Evolutionary conservation across 1,140 invertebrate genomes (phyloP).

Genomic region (Drosophila rufa): DNA sequence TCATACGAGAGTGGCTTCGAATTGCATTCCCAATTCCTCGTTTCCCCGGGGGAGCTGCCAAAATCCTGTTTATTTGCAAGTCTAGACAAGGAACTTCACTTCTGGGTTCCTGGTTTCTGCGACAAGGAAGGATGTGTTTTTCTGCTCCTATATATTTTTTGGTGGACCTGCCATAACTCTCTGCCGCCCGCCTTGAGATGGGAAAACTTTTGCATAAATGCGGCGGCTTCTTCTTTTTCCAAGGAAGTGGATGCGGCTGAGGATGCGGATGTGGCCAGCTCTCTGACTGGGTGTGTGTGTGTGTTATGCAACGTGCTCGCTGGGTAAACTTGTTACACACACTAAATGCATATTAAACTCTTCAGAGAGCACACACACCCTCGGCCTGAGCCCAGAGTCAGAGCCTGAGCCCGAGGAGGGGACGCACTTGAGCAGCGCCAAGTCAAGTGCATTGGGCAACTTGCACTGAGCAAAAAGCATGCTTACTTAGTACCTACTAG

Average conservation of each 20-base stretch:
- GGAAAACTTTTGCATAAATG: constrained; percentile 39
- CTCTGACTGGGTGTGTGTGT: background rate
- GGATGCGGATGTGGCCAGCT: constrained; percentile 26
- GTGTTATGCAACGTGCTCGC: constrained; percentile 63
- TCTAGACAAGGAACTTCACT: constrained; percentile 31
- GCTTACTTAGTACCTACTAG: no score
- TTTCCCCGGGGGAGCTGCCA: constrained; percentile 20
- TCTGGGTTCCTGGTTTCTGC: background rate
- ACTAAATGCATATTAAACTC: constrained; percentile 84
- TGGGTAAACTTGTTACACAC: constrained; percentile 75
- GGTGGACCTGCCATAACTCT: constrained; percentile 18
- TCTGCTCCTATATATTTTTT: background rate
- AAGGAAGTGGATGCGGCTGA: constrained; percentile 2
- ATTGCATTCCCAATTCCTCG: constrained; percentile 22
- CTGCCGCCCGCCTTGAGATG: background rate
- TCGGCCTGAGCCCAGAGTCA: background rate
- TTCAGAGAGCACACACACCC: constrained; percentile 45
- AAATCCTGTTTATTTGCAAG: constrained; percentile 40
- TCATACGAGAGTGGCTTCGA: constrained; percentile 7
- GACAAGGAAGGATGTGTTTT: background rate
- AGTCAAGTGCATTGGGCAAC: constrained; percentile 70
- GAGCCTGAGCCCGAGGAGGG: background rate
- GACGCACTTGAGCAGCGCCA: constrained; percentile 65
- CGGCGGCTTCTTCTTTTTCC: constrained; percentile 15
- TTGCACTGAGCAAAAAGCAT: constrained; percentile 18